These are phyloP conservation scores for Mylabris sibirica DNA, from an alignment of 2,888 invertebrate genomes.

Conservation along the genomic window DNA sequence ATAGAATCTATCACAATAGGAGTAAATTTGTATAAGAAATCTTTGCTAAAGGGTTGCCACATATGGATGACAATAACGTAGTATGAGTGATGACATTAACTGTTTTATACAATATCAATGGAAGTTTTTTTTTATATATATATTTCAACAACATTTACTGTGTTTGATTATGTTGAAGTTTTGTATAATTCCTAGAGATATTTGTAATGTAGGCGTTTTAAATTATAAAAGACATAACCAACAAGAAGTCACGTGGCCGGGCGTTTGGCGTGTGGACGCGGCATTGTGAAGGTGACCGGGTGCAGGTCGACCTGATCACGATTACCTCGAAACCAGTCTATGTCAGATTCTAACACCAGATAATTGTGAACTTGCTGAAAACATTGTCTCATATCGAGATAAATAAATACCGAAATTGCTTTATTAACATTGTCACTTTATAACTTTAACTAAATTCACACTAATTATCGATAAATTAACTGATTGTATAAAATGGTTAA, in stretches of 20 bases:
- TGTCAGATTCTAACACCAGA: constrained; percentile 52
- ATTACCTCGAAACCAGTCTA: constrained; percentile 53
- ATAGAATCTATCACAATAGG: constrained; percentile 51
- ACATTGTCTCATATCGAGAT: constrained; percentile 7
- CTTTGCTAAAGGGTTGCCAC: constrained; percentile 43
- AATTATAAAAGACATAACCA: constrained; percentile 14
- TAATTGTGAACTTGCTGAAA: constrained; percentile 37
- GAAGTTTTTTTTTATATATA: constrained; percentile 6
- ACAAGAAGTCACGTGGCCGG: constrained; percentile 49
- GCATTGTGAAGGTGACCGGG: constrained; percentile 61
- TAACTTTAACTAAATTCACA: background rate
- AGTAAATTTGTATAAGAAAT: constrained; percentile 56
- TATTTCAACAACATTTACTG: background rate
- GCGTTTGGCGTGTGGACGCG: constrained; percentile 53
- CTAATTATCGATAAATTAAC: background rate
- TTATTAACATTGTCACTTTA: background rate
- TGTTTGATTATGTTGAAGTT: background rate
- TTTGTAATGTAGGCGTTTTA: constrained; percentile 16
- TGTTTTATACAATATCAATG: constrained; percentile 16
- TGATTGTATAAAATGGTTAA: constrained; percentile 17
- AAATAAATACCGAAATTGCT: background rate
- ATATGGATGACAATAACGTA: constrained; percentile 32
- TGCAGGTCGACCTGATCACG: constrained; percentile 55
- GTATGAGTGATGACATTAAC: constrained; percentile 57
- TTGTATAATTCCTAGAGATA: constrained; percentile 13